Base-by-base conservation (phyloP, 2,113 vertebrate species). In the Butastur rufipennis region DNA sequence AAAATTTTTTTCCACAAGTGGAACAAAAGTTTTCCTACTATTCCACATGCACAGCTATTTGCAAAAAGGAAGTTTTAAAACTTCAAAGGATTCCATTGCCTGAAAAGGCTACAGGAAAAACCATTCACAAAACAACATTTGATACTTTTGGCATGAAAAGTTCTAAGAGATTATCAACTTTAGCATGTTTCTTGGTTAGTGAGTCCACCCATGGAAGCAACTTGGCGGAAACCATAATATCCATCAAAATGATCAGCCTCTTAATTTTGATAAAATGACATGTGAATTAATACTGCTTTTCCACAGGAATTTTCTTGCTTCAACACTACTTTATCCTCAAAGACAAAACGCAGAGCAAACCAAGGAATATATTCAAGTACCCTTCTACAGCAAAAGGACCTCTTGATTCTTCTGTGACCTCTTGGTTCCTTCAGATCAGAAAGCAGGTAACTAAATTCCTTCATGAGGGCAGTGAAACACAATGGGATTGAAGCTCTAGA, bases 141-240 rank as follows among this genome's bases (percentile, higher is more conserved):
- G 10, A 27, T 59, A 16, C 13, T 59, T 87, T 18, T 55, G 11
- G 40, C 11, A 34, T 18, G 1, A 31, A 36, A 87, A 84, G 32
- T 63, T 67, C 25, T 40, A 32, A 58, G 16, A 52, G 1, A 18
- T 16, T 31, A 81, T 13, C 8, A 50, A 52, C 42, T 59, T 70
- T 23, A 62, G 43, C 2, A 3, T 0, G 0, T 29, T 66, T 59
- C 50, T 80, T 63, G 13, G 9, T 67, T 61, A 65, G 26, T 1
- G 27, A 86, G 43, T 45, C 29, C 52, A 58, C 25, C n/a, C 45
- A 12, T 34, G 21, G 36, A 88, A 79, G 27, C 27, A 88, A 58
- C 16, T 13, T 74, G 18, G 9, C 14, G 4, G 26, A 91, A 82
- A 67, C 4, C 9, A n/a, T 3, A 25, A 26, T 58, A 75, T 34